Percentiles rank a stretch among this genome's conserved stretches.
Conservation (phyloP, 2,113 vertebrate genomes). For the Cyprinodon brontotheroides region DNA sequence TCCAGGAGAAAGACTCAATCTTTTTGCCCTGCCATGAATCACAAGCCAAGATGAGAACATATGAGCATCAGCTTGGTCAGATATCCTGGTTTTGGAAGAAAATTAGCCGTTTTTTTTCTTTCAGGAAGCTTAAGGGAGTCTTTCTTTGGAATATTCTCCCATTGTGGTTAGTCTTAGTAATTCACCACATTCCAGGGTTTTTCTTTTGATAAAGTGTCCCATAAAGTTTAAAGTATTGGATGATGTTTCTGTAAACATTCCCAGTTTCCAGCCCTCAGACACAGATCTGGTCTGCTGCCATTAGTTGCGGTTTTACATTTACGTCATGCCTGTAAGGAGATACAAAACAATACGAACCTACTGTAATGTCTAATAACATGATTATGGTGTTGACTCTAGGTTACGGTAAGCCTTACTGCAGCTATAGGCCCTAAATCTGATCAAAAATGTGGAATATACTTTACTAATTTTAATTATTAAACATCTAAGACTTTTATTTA, state of each 20-base stretch:
- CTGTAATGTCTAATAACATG: no score
- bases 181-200: conserved; percentile 38
- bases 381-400: no score
- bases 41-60: conserved; percentile 10
- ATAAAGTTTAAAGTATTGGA: conserved; percentile 10
- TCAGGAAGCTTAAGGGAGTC: conserved; percentile 4
- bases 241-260: background rate
- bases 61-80: background rate
- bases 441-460: no score
- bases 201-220: conserved; percentile 30
- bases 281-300: conserved; percentile 13
- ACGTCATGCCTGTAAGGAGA: conserved; percentile 20
- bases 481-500: no score
- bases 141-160: conserved; percentile 11
- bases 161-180: conserved; percentile 33
- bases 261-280: conserved; percentile 20
- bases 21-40: conserved; percentile 36
- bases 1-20: conserved; percentile 57
- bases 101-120: background rate
- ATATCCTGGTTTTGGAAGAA: conserved; percentile 32
- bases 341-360: background rate
- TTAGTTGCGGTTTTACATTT: conserved; percentile 35
- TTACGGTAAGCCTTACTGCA: no score
- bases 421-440: no score
- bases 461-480: no score